Evolutionary conservation across 1,140 invertebrate genomes (phyloP), one percentile per base, ranked within the genome.

Genomic region (Hypsibius dujardini): DNA sequence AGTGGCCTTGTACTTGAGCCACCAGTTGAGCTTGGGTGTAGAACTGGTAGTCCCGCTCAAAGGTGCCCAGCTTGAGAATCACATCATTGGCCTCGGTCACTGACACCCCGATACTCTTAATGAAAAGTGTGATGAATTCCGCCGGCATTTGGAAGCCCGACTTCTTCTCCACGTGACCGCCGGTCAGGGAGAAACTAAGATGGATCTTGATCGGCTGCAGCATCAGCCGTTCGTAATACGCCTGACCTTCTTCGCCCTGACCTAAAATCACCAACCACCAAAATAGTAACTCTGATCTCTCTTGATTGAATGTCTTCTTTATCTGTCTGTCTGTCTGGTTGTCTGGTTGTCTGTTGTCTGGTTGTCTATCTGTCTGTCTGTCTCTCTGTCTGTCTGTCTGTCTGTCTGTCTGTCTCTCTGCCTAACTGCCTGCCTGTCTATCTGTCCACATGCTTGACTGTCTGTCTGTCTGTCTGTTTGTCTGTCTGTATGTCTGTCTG

Each of bases 51-150:
- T 90, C 86, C 69, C 92, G 83, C 80, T 98, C 90, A 78, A 98
- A 97, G 78, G 89, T 98, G 1, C 90, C 92, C 74, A 99, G 82
- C 88, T 92, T 95, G 81, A 98, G 96, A n/a, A 98, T 87, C 71
- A 97, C 93, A 82, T 98, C 95, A 76, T 98, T 92, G 75, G 98
- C 88, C 80, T 98, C 95, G 1, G 93, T 96, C 14, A 98, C 80
- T 0, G 93, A 96, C 1, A 94, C 90, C 3, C 95, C 95, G 46
- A 98, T 87, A 79, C 91, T 92, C 80, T 96, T 91, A 2, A 96
- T 80, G 71, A 98, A 80, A 40, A 94, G 86, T 72, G 89, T 90
- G 2, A 95, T 77, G 75, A 92, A 72, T 78, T 84, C 76, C 78
- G 77, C 78, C 78, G 79, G 77, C 47, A 81, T 78, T 7, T 73